Conservation (phyloP, 1,140 invertebrate genomes). For the Vollenhovia emeryi region DNA sequence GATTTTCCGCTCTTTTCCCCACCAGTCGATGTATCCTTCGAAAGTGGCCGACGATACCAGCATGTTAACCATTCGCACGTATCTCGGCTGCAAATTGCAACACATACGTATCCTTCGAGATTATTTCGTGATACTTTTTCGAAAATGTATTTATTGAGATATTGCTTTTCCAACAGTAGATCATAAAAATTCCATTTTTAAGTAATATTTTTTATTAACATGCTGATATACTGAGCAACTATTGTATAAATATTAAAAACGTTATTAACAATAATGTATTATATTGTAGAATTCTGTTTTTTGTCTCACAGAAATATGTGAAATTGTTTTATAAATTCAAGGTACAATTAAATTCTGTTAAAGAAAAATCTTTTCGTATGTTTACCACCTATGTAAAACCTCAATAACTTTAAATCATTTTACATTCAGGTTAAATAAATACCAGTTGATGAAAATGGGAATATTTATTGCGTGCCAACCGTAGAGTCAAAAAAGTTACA, state of each 20-base stretch:
- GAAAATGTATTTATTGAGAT: background rate
- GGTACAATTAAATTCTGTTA: background rate
- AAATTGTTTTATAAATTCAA: background rate
- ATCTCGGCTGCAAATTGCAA: slow-evolving; percentile 31
- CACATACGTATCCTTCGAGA: background rate
- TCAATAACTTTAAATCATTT: no score
- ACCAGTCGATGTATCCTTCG: slow-evolving; percentile 22
- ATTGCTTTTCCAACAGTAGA: background rate
- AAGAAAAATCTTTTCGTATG: slow-evolving; percentile 1
- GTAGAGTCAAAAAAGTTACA: no score
- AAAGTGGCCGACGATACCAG: slow-evolving; percentile 42
- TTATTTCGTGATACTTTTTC: slow-evolving; percentile 15
- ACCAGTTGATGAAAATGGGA: no score
- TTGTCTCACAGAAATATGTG: background rate
- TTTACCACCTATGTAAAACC: no score
- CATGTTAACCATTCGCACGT: slow-evolving; percentile 46
- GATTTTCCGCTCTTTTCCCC: slow-evolving; percentile 68
- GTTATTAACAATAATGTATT: no score
- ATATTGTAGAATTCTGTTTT: no score
- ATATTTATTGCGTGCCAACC: no score
- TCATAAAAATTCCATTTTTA: slow-evolving; percentile 16
- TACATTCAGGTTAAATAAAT: no score
- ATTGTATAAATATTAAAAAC: no score
- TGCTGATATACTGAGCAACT: no score
- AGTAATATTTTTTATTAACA: background rate